Base-by-base conservation (phyloP, 2,113 vertebrate genomes). In the Noturus placidus region DNA sequence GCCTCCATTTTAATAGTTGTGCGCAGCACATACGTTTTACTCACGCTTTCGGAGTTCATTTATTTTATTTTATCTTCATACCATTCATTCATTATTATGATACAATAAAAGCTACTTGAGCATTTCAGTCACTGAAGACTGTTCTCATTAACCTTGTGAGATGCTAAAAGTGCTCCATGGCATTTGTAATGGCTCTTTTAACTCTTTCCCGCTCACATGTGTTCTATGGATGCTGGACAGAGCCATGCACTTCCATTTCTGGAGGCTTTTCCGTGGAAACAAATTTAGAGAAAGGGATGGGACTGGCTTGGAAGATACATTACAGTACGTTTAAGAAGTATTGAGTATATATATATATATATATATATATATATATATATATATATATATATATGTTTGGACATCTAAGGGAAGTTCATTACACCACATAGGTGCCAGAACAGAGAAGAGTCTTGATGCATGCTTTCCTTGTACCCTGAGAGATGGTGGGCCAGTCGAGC, bases 91-190 rank as follows among this genome's bases (percentile, higher is more conserved):
- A 95, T 96, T 95, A 95, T 95, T 95, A 95, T 95, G 95, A 95
- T 95, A 95, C 94, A 94, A 95, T 96, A 96, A 95, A 96, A 95
- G 95, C 95, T 95, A 95, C 94, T 95, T 95, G 95, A 95, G 95
- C 95, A 95, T 96, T 95, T 95, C 94, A 92, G 94, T 93, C 93
- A 92, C 93, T 90, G 92, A 93, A 92, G 93, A 93, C 95, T 93
- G 92, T 95, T 95, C 95, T 96, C 95, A 95, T 96, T 96, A 96
- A 95, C 95, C 95, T 96, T 95, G 95, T 94, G 94, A 93, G 95
- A 95, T 93, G 93, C 91, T 87, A 88, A 92, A 93, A 95, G 94
- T 91, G 93, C 93, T 95, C 93, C 89, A 89, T 92, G 86, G 92
- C 94, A 94, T 94, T 89, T 79, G 92, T 95, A 95, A 95, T 95